Conservation (phyloP, 2,888 invertebrate species). For the Spodoptera littoralis region DNA sequence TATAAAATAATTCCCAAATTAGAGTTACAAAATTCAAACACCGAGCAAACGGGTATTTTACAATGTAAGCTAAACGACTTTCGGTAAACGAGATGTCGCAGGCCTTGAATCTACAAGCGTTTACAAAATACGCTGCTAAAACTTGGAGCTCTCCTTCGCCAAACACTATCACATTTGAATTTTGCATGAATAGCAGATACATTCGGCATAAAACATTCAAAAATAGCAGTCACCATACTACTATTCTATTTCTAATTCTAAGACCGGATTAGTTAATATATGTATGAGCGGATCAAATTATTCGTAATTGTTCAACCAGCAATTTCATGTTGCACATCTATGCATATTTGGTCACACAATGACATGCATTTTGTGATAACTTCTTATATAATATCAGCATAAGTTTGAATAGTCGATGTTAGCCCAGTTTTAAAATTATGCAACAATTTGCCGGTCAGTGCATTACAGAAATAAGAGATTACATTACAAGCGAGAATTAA, state of each 20-base stretch:
- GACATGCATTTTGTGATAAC: slow-evolving; percentile 28
- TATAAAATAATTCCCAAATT: slow-evolving; percentile 66
- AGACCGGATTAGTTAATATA: slow-evolving; percentile 3
- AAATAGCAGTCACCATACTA: slow-evolving; percentile 16
- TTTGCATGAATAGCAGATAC: slow-evolving; percentile 57
- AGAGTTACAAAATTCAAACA: slow-evolving; percentile 66
- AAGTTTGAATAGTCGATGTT: slow-evolving; percentile 13
- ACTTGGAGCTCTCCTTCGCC: slow-evolving; percentile 62
- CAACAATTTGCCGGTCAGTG: slow-evolving; percentile 22
- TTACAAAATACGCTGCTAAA: slow-evolving; percentile 72
- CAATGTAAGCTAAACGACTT: slow-evolving; percentile 81
- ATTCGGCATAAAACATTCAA: slow-evolving; percentile 28
- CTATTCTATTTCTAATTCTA: slow-evolving; percentile 10
- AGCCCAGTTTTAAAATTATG: slow-evolving; percentile 39
- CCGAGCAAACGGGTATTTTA: slow-evolving; percentile 71
- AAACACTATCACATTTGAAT: slow-evolving; percentile 71
- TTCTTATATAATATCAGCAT: slow-evolving; percentile 20
- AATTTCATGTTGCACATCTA: slow-evolving; percentile 28
- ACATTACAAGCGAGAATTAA: slow-evolving; percentile 72
- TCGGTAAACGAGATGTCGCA: slow-evolving; percentile 80
- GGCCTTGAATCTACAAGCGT: slow-evolving; percentile 79
- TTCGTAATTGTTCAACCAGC: slow-evolving; percentile 12
- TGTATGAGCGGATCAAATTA: slow-evolving; percentile 1
- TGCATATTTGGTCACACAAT: slow-evolving; percentile 23
- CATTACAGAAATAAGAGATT: slow-evolving; percentile 54